Base-by-base conservation (phyloP, 2,113 vertebrate species). In the Halichoerus grypus region DNA sequence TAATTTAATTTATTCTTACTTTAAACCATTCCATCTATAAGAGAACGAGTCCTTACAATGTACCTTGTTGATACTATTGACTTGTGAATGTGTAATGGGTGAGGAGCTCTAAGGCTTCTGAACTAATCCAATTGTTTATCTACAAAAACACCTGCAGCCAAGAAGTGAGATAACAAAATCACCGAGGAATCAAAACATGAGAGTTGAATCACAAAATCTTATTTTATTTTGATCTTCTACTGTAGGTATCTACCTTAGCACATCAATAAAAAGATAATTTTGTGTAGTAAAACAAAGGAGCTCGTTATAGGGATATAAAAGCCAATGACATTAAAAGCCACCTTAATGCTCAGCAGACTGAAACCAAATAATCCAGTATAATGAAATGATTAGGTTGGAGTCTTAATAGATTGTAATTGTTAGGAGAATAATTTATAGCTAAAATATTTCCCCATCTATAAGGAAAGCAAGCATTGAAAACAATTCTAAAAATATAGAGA, bases 171-270 rank as follows among this genome's bases (percentile, higher is more conserved):
- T 97, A 94, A 93, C 10, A 49, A 96, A 94, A 96, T 96, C 74
- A 63, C 82, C 53, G 51, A 94, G 95, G 63, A 97, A 97, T 97
- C 57, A 90, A 94, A 97, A 96, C 71, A 92, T 42, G 31, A 93
- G n/a, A 91, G 26, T 79, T 85, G 21, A 94, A 86, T 97, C 80
- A 95, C 49, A 96, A 96, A 98, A 91, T 91, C 87, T 96, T 71
- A 95, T 76, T 97, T 96, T 82, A 94, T 94, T 96, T 92, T 94
- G 88, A 84, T 94, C 57, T 97, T 97, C 63, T 97, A 57, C 94
- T 94, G 36, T 63, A 76, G 77, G 24, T 49, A 74, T 92, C 59
- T 97, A 88, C 87, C 5, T 92, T 31, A 92, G 49, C 15, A 90
- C 39, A 91, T 97, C 97, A 88, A 76, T 65, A 77, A 92, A 89